Conservation (phyloP, 2,797 vertebrate genomes). For the Phataginus tricuspis region DNA sequence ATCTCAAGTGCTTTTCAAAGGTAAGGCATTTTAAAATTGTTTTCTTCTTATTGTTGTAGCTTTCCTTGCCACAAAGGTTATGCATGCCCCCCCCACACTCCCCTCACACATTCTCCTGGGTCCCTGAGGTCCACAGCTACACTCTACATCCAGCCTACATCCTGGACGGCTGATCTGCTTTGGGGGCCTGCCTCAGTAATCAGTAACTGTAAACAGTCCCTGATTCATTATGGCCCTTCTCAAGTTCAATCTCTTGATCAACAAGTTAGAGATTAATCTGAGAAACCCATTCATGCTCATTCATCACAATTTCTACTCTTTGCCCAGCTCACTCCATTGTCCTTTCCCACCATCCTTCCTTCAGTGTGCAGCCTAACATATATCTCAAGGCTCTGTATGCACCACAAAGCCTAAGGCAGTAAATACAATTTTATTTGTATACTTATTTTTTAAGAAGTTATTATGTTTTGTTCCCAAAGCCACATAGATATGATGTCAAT, state of each 20-base stretch:
- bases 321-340: background rate
- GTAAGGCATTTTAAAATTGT: background rate
- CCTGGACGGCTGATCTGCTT: background rate
- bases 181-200: background rate
- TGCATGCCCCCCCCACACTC: no score
- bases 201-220: constrained; percentile 1
- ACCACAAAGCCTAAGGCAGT: background rate
- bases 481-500: background rate
- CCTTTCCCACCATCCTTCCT: background rate
- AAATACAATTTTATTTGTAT: background rate
- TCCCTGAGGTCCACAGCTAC: background rate
- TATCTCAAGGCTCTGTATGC: background rate
- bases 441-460: background rate
- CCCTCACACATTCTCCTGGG: no score
- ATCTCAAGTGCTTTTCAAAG: background rate
- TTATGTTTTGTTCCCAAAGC: background rate
- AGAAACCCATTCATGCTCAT: background rate
- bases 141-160: background rate
- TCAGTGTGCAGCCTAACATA: background rate
- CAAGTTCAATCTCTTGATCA: constrained; percentile 29
- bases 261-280: constrained; percentile 34
- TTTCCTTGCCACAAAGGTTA: background rate
- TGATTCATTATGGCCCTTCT: constrained; percentile 46
- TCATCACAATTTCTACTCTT: constrained; percentile 12
- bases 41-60: background rate